These are phyloP conservation scores for Porphyrio hochstetteri DNA, from an alignment of 2,113 vertebrate species.

Conservation along the genomic window DNA sequence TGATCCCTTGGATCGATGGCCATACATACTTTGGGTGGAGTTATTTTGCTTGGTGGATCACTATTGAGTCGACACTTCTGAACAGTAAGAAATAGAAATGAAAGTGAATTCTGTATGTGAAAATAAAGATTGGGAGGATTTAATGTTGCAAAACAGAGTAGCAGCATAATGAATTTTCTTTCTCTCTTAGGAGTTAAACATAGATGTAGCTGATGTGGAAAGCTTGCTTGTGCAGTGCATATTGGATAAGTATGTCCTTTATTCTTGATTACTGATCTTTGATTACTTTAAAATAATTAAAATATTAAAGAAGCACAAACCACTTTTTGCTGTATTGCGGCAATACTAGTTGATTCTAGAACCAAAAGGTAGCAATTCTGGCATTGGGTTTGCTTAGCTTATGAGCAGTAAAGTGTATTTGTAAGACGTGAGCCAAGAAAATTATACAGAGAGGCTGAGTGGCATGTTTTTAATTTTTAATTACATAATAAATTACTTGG, in stretches of 20 bases:
- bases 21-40: neutral
- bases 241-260: conserved; percentile 95
- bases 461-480: neutral
- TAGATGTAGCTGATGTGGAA: conserved; percentile 98
- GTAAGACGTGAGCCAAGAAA: neutral
- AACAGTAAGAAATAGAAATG: neutral
- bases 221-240: conserved; percentile 99
- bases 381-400: neutral
- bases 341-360: neutral
- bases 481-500: neutral
- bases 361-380: neutral
- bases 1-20: neutral
- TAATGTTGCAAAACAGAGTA: neutral
- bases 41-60: neutral
- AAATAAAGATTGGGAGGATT: neutral
- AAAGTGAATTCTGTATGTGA: neutral
- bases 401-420: neutral
- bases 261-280: neutral
- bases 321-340: neutral
- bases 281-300: neutral
- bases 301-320: neutral
- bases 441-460: neutral
- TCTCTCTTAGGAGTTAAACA: conserved; percentile 93
- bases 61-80: neutral
- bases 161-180: conserved; percentile 31